Base-by-base conservation (phyloP, 2,797 vertebrate species). In the Pyrocephalus nanus region DNA sequence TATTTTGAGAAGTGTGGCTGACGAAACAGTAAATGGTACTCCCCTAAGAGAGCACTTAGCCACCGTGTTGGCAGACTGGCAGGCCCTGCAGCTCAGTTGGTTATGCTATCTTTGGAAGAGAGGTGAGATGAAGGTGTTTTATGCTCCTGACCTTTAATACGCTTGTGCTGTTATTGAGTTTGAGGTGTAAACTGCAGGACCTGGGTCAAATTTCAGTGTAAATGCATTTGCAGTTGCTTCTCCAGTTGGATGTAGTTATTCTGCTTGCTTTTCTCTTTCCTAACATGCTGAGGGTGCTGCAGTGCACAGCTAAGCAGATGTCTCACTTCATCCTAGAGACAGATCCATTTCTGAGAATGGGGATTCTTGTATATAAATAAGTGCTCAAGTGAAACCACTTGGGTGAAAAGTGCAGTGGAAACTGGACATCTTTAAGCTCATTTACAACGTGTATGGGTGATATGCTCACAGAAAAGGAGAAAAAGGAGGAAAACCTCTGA, bases 61-160 rank as follows among this genome's bases (percentile, higher is more conserved):
- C 58, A 38, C 48, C 43, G 70, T 45, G 16, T 67, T 0, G 2
- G 82, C 90, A 88, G 76, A 29, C 71, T 65, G 55, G 74, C 76
- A 79, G 79, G 48, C 51, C 82, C 72, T 91, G 73, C 70, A 73
- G 67, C 86, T 84, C 88, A 34, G 86, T 60, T 43, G 29, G 51
- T 76, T 75, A 6, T 47, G 55, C 86, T 93, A 2, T 92, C 90
- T 94, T 88, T 71, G 71, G 76, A 94, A 82, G 73, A 76, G 80
- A 95, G 83, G 92, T 85, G 86, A 94, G 77, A 77, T 71, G 67
- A 88, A 96, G 86, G 86, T 92, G 80, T 66, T 92, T 89, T 84
- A 61, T 67, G 47, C 47, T 93, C 51, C 86, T 87, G 91, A 92
- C 90, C 90, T 92, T 88, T 86, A 79, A 67, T 84, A 69, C 2